Percentiles rank a stretch among this genome's conserved stretches.
Conservation (phyloP, 2,888 invertebrate species). For the Parnassius smintheus region DNA sequence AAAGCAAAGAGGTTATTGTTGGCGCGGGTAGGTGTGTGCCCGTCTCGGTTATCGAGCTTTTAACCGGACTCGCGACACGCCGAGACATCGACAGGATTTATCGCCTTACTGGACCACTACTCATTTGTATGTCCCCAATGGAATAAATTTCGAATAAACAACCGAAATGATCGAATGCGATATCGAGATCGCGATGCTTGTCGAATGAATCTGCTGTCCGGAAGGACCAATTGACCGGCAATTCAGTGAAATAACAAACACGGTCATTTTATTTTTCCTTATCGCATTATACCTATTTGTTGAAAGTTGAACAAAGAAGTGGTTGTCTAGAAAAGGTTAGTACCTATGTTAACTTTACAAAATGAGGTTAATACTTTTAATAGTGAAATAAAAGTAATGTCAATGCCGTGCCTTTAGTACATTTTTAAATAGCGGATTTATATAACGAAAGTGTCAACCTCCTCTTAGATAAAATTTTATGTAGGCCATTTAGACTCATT, state of each 20-base stretch:
- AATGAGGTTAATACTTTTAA: no score
- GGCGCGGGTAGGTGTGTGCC: slow-evolving; percentile 74
- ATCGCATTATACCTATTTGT: slow-evolving; percentile 4
- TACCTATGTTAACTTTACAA: no score
- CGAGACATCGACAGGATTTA: slow-evolving; percentile 77
- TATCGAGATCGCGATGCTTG: slow-evolving; percentile 35
- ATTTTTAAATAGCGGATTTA: no score
- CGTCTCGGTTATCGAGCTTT: slow-evolving; percentile 79
- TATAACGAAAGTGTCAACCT: no score
- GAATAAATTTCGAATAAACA: slow-evolving; percentile 71
- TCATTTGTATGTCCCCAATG: slow-evolving; percentile 75
- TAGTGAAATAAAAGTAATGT: no score
- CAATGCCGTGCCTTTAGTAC: no score
- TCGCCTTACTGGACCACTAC: slow-evolving; percentile 75
- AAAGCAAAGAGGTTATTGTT: slow-evolving; percentile 75
- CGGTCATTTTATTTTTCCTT: slow-evolving; percentile 9
- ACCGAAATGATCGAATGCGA: slow-evolving; percentile 65
- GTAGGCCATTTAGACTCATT: not conserved
- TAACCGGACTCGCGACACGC: slow-evolving; percentile 78
- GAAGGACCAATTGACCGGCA: slow-evolving; percentile 28
- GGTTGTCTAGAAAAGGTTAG: no score
- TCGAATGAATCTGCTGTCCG: slow-evolving; percentile 29
- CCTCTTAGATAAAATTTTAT: not conserved
- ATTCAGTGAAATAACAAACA: slow-evolving; percentile 19
- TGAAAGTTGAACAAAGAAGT: not conserved